These are phyloP conservation scores for Psylliodes chrysocephalus DNA, from an alignment of 2,888 invertebrate species.

Conservation along the genomic window DNA sequence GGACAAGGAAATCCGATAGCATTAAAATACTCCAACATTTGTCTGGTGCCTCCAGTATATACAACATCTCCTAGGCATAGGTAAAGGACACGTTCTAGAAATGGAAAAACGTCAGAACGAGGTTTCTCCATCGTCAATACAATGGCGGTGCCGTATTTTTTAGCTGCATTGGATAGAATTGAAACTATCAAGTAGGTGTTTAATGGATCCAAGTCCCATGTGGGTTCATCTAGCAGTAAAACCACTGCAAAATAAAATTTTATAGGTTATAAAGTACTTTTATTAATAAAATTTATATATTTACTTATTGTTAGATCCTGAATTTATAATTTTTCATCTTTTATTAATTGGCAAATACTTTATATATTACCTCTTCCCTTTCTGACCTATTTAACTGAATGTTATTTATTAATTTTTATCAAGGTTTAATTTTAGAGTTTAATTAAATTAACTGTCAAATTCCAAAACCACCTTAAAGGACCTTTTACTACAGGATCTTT, in stretches of 20 bases:
- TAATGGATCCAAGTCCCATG: slow-evolving; percentile 92
- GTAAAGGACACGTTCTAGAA: slow-evolving; percentile 90
- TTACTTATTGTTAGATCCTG: no score
- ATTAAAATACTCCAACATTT: slow-evolving; percentile 94
- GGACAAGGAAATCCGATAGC: slow-evolving; percentile 97
- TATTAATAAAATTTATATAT: no score
- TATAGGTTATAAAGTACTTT: no score
- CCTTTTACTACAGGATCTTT: no score
- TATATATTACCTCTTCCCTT: no score
- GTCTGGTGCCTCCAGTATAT: slow-evolving; percentile 89
- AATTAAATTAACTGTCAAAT: no score
- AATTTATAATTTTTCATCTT: no score
- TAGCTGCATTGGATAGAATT: slow-evolving; percentile 89
- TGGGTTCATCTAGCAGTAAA: slow-evolving; percentile 91
- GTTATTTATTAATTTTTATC: no score
- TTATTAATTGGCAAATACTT: no score
- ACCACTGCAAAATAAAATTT: slow-evolving; percentile 82
- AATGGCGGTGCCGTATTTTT: slow-evolving; percentile 90
- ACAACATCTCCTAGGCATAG: slow-evolving; percentile 92
- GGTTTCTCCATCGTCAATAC: slow-evolving; percentile 94
- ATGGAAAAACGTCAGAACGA: slow-evolving; percentile 93
- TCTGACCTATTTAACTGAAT: no score
- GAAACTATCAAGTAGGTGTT: slow-evolving; percentile 96
- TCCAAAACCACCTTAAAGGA: no score
- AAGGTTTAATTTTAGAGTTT: no score